Evolutionary conservation across 2,888 invertebrate genomes (phyloP).

Genomic region (Hyposoter dolosus): DNA sequence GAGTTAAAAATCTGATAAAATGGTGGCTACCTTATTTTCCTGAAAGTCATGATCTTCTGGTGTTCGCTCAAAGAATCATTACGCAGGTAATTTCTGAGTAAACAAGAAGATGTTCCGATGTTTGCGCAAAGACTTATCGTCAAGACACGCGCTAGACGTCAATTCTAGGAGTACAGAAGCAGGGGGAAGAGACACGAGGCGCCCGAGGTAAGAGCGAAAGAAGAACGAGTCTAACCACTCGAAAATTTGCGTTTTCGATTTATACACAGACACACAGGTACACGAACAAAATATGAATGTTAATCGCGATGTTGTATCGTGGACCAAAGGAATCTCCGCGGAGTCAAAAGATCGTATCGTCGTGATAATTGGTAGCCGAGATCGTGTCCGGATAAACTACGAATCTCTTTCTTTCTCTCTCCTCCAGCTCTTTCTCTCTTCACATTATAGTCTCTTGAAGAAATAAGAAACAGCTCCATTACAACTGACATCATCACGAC

Average conservation of each 20-base stretch:
- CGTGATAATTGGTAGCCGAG: slow-evolving; percentile 76
- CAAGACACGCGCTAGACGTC: slow-evolving; percentile 44
- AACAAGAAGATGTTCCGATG: slow-evolving; percentile 22
- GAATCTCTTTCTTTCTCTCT: slow-evolving; percentile 65
- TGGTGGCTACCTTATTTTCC: not conserved
- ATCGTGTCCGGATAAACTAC: slow-evolving; percentile 76
- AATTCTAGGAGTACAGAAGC: slow-evolving; percentile 1
- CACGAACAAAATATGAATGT: slow-evolving; percentile 42
- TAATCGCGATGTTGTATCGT: slow-evolving; percentile 37
- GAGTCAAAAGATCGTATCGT: slow-evolving; percentile 71
- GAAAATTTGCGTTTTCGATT: slow-evolving; percentile 34
- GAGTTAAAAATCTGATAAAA: not conserved
- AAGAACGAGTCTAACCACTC: slow-evolving; percentile 42
- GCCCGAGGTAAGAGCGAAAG: not conserved
- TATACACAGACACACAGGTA: slow-evolving; percentile 20
- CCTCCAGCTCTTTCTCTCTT: not conserved
- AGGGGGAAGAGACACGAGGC: not conserved
- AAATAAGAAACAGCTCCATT: slow-evolving; percentile 75
- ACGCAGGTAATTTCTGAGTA: slow-evolving; percentile 4
- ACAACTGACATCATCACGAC: slow-evolving; percentile 57
- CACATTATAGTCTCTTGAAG: slow-evolving; percentile 31
- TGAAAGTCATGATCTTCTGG: not conserved
- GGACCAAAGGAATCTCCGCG: slow-evolving; percentile 61
- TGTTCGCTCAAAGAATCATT: not conserved
- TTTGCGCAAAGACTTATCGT: slow-evolving; percentile 38